These are phyloP conservation scores for Malacoctenus gilli DNA, from an alignment of 2,797 vertebrate species.

Conservation along the genomic window DNA sequence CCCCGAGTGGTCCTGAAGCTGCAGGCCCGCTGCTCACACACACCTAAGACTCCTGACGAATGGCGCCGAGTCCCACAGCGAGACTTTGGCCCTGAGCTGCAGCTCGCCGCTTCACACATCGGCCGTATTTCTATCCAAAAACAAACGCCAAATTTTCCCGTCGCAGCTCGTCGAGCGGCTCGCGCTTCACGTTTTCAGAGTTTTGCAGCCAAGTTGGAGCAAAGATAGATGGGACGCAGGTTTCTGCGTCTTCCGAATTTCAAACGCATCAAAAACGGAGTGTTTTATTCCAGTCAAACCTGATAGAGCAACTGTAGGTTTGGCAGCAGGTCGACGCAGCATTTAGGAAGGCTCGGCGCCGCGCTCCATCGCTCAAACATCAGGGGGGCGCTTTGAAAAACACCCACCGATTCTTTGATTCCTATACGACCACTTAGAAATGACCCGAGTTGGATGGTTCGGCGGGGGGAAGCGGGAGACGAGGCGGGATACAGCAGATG, in stretches of 20 bases:
- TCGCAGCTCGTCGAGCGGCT: conserved; percentile 39
- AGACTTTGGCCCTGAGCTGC: no score
- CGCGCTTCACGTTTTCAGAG: conserved; percentile 12
- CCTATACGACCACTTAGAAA: neutral
- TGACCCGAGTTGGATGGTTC: neutral
- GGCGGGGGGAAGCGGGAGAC: neutral
- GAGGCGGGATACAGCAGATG: conserved; percentile 11
- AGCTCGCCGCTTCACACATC: no score
- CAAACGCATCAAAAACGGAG: no score
- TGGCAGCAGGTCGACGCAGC: conserved; percentile 19
- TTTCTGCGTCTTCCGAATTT: conserved; percentile 16
- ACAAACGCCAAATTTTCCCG: conserved; percentile 10
- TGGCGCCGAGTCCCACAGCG: no score
- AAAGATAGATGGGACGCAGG: conserved; percentile 4
- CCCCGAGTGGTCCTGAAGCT: no score
- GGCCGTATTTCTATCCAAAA: conserved; percentile 2
- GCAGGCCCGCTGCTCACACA: no score
- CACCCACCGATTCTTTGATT: neutral
- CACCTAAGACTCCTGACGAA: no score
- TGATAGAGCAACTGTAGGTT: no score
- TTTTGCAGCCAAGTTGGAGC: conserved; percentile 26
- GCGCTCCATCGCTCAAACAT: conserved; percentile 15
- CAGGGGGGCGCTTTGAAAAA: conserved; percentile 8
- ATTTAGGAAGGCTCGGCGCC: conserved; percentile 4
- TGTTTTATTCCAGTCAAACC: no score